A percentile compares a stretch with the other conserved stretches of the same genome.
phyloP scores from a whole-genome alignment of 2,888 invertebrate species.

The Stenchaetothrips biformis region DNA sequence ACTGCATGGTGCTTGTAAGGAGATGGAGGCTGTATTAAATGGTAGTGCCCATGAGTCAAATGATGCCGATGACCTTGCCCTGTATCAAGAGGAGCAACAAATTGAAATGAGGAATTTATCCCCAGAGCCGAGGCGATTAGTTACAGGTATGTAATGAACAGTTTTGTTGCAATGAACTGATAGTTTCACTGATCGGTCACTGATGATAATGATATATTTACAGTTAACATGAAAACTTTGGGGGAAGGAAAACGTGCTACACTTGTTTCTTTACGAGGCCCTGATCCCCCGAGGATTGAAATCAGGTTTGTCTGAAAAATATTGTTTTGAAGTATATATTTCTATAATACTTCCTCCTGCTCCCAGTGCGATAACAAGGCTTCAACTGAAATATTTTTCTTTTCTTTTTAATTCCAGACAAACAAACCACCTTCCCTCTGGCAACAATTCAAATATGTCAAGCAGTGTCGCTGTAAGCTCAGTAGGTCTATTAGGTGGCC shows the following conservation, averaged over 20 bases:
- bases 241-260: constrained; percentile 5
- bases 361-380: too few species aligned
- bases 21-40: not conserved
- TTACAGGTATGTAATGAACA: not conserved
- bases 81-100: not conserved
- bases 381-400: not conserved
- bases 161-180: not conserved
- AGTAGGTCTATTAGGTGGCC: not conserved
- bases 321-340: not conserved
- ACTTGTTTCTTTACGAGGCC: constrained; percentile 1
- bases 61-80: not conserved
- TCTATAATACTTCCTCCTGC: too few species aligned
- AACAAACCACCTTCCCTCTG: not conserved
- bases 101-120: not conserved
- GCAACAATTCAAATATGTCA: not conserved
- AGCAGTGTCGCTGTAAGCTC: constrained; percentile 3
- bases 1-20: not conserved
- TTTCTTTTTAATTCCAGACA: not conserved
- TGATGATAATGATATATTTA: not conserved
- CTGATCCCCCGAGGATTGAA: not conserved
- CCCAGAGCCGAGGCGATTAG: not conserved
- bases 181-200: too few species aligned
- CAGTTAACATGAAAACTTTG: constrained; percentile 9
- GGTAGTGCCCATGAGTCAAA: not conserved
- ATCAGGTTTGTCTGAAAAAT: not conserved